Conservation (phyloP, 2,113 vertebrate species). For the Coreoperca whiteheadi region DNA sequence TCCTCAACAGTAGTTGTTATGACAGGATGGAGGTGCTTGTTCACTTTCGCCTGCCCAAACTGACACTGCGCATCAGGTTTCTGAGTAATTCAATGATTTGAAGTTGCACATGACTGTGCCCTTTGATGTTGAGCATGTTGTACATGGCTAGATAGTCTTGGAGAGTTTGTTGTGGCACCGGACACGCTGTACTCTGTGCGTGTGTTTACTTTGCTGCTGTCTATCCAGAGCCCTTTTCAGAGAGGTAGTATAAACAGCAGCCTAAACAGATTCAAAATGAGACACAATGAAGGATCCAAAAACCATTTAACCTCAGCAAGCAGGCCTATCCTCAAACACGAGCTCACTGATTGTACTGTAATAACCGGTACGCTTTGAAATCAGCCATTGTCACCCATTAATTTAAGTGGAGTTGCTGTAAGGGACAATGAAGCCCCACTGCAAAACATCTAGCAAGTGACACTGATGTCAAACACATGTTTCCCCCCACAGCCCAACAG, state of each 20-base stretch:
- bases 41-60: slow-evolving; percentile 42
- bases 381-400: slow-evolving; percentile 55
- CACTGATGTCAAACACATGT: slow-evolving; percentile 88
- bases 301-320: slow-evolving; percentile 50
- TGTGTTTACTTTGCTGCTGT: slow-evolving; percentile 68
- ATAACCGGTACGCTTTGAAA: slow-evolving; percentile 54
- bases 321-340: slow-evolving; percentile 56
- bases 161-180: slow-evolving; percentile 59
- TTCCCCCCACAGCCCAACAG: slow-evolving; percentile 83
- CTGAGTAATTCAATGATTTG: slow-evolving; percentile 29
- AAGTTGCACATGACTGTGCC: slow-evolving; percentile 23
- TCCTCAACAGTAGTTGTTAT: slow-evolving; percentile 38
- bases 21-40: slow-evolving; percentile 22
- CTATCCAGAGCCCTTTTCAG: slow-evolving; percentile 61
- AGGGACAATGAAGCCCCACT: slow-evolving; percentile 70
- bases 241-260: slow-evolving; percentile 66
- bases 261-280: slow-evolving; percentile 48
- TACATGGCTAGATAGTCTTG: slow-evolving; percentile 54
- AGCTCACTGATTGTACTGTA: slow-evolving; percentile 61
- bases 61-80: slow-evolving; percentile 44
- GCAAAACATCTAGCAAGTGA: slow-evolving; percentile 65
- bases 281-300: slow-evolving; percentile 46
- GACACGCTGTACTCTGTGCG: slow-evolving; percentile 57
- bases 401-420: slow-evolving; percentile 52
- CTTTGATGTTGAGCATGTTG: slow-evolving; percentile 53